phyloP scores from a whole-genome alignment of 2,113 vertebrate genomes.

The Chroicocephalus ridibundus region DNA sequence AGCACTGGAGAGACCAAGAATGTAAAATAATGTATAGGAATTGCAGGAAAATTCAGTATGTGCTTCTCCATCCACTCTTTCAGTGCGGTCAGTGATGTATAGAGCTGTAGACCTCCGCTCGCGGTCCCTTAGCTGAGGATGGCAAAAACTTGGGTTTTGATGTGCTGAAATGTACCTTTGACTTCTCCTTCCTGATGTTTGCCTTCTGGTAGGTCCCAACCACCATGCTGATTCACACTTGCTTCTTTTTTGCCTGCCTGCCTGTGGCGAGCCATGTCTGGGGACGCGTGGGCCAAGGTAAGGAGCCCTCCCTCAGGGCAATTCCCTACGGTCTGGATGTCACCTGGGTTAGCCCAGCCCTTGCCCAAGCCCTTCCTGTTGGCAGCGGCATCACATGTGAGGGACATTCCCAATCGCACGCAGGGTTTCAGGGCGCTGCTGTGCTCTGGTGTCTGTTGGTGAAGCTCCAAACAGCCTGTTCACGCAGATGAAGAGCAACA shows the following conservation, averaged over 20 bases:
- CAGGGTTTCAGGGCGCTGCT: background rate
- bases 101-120: background rate
- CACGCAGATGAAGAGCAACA: background rate
- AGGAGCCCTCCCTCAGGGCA: background rate
- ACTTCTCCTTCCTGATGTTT: background rate
- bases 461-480: background rate
- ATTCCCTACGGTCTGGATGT: rapidly evolving
- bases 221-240: constrained; percentile 20
- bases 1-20: background rate
- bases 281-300: constrained; percentile 56
- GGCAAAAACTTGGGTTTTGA: background rate
- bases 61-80: background rate
- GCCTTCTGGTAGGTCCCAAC: background rate
- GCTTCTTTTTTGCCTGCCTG: constrained; percentile 49
- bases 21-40: background rate
- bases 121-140: background rate
- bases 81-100: too few species aligned
- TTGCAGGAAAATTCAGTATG: background rate
- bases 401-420: background rate
- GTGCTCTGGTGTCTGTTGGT: background rate
- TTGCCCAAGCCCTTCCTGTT: rapidly evolving
- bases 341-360: background rate
- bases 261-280: constrained; percentile 12
- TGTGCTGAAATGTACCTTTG: background rate
- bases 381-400: rapidly evolving